Base-by-base conservation (phyloP, 2,888 invertebrate species). In the Thymelicus sylvestris region DNA sequence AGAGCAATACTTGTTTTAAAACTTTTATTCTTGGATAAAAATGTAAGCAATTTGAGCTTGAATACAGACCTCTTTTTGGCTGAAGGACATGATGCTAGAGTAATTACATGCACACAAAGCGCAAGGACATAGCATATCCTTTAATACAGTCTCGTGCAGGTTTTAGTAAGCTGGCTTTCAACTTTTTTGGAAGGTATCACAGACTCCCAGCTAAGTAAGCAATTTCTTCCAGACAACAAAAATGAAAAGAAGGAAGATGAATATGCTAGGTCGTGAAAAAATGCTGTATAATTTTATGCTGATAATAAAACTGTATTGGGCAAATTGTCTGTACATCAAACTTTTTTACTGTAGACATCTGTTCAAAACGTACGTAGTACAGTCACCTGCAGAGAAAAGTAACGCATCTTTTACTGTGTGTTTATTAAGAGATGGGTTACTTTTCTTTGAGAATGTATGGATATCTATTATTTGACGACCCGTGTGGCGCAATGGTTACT, bases 11-110 rank as follows among this genome's bases (percentile, higher is more conserved):
- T 41, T 38, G 63, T 69, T 57, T 69, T 39, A 15, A 38, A 48
- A 39, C 57, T 39, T 69, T 64, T 63, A 19, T 48, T 31, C 31
- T 63, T 47, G 64, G 48, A 64, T 57, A 59, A 44, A 64, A 69
- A 69, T 64, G 69, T 69, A 69, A 64, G 69, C 69, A 64, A 69
- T 69, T 69, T 64, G 31, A 24, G 38, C 57, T 38, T 59, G 69
- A 69, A 69, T 69, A 63, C 52, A 24, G 19, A 55, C 55, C 24
- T 55, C 24, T 47, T 69, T 59, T 64, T 57, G 48, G 7, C 57
- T 39, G 15, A 64, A 44, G 44, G 63, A 63, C 41, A 41, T 38
- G 65, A 65, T 39, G 55, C 65, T 41, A 19, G 41, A 61, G 61
- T 65, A 55, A 65, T 65, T 65, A 65, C 47, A 6, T 7, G n/a